Evolutionary conservation across 2,888 invertebrate species (phyloP).

Genomic region (Amphipyra tragopoginis): DNA sequence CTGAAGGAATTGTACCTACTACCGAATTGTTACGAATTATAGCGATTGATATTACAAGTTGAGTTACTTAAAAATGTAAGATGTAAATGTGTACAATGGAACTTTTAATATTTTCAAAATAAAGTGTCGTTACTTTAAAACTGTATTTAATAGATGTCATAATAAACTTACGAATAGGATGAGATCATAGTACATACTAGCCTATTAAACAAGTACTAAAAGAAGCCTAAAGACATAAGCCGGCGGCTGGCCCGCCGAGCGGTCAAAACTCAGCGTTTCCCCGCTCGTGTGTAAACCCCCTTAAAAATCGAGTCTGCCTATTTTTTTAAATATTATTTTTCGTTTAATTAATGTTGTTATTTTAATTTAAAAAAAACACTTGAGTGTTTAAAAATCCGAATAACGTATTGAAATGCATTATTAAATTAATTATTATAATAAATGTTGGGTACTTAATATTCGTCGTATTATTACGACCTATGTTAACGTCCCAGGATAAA

Average conservation of each 20-base stretch:
- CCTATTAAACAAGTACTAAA: slow-evolving; percentile 10
- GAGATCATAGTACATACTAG: no score
- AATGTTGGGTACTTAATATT: slow-evolving; percentile 8
- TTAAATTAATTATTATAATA: slow-evolving; percentile 32
- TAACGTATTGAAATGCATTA: slow-evolving; percentile 44
- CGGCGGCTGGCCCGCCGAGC: slow-evolving; percentile 63
- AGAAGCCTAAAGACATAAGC: slow-evolving; percentile 40
- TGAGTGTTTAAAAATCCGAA: slow-evolving; percentile 29
- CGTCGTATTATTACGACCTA: neutral
- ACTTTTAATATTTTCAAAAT: neutral
- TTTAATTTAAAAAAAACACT: slow-evolving; percentile 30
- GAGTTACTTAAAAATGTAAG: slow-evolving; percentile 9
- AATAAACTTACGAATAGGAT: no score
- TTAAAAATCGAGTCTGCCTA: slow-evolving; percentile 67
- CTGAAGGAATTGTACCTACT: neutral
- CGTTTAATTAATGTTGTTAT: slow-evolving; percentile 54
- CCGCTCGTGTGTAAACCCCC: slow-evolving; percentile 63
- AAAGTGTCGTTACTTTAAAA: neutral
- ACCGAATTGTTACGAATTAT: neutral
- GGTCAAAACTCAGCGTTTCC: slow-evolving; percentile 64
- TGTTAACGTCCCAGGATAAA: no score
- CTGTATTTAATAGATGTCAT: no score
- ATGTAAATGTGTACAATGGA: neutral
- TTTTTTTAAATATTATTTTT: slow-evolving; percentile 59
- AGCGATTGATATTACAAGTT: neutral